phyloP scores from a whole-genome alignment of 2,797 vertebrate species.

The Buceros bicornis region DNA sequence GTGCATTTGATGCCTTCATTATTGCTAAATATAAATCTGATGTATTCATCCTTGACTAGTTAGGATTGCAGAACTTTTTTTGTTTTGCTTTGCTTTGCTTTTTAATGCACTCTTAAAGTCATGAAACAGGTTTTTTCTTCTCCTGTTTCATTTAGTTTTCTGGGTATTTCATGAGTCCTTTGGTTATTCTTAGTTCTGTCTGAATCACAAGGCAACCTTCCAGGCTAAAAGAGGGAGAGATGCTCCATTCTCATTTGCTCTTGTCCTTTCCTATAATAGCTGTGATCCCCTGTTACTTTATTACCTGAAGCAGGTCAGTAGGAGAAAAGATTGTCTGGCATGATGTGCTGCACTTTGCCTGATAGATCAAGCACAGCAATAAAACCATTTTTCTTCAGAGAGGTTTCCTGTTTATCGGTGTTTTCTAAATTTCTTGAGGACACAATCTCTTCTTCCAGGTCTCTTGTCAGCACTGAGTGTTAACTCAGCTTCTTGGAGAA shows the following conservation, averaged over 20 bases:
- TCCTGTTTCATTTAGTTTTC: background rate
- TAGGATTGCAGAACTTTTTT: background rate
- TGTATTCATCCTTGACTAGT: background rate
- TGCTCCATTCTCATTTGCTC: background rate
- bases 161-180: background rate
- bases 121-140: background rate
- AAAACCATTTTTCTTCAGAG: background rate
- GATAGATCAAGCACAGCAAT: background rate
- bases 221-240: background rate
- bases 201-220: background rate
- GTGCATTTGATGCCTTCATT: slow-evolving; percentile 51
- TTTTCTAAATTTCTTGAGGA: background rate
- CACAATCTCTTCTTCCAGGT: background rate
- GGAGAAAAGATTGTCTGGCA: background rate
- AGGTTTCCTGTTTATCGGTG: background rate
- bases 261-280: background rate
- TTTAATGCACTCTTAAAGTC: background rate
- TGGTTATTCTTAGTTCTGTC: background rate
- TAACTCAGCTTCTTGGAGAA: background rate
- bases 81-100: accelerated
- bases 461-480: background rate
- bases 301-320: background rate
- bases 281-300: background rate
- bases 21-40: background rate
- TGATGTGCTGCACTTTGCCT: background rate